Base-by-base conservation (phyloP, 2,113 vertebrate genomes). In the Microcebus lehilahytsara region DNA sequence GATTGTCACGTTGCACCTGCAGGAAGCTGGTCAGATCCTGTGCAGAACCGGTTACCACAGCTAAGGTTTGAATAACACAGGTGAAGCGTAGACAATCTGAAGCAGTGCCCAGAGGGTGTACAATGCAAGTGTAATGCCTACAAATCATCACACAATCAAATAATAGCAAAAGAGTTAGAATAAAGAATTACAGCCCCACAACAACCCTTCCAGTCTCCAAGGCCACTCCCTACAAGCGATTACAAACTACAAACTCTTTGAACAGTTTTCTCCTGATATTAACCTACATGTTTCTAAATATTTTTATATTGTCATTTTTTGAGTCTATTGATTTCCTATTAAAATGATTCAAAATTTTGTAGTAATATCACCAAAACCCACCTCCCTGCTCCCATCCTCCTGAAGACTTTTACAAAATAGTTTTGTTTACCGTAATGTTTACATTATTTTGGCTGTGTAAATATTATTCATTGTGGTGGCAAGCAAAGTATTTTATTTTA, bases 1-100 rank as follows among this genome's bases (percentile, higher is more conserved):
- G 32, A 12, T n/a, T 74, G 30, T 30, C 32, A 72, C 72, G 37
- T 4, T 40, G 34, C 46, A 85, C 72, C 64, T 95, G 78, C 66
- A 86, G 96, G 85, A 81, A 67, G 93, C 85, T 67, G 72, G 66
- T 13, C 85, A 85, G 66, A 8, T 62, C 79, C 66, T 34, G 27
- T 22, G 4, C 8, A 27, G 34, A n/a, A 37, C 14, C 1, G 1
- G 23, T 22, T 40, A n/a, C 46, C 11, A 11, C 34, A 1, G 58
- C 58, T 32, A 4, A 56, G 58, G 30, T 56, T 69, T 9, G 40
- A 93, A 71, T 22, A 64, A n/a, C 51, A 22, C 58, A 74, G n/a
- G 11, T 16, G 51, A 58, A 49, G 30, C 30, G 1, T 4, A 74
- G 49, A 46, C 30, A 2, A 19, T 20, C n/a, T 60, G 64, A 58